Percentiles rank a stretch among this genome's conserved stretches.
These are phyloP conservation scores for Anthrax anthrax DNA, from an alignment of 2,888 invertebrate genomes.

Conservation along the genomic window DNA sequence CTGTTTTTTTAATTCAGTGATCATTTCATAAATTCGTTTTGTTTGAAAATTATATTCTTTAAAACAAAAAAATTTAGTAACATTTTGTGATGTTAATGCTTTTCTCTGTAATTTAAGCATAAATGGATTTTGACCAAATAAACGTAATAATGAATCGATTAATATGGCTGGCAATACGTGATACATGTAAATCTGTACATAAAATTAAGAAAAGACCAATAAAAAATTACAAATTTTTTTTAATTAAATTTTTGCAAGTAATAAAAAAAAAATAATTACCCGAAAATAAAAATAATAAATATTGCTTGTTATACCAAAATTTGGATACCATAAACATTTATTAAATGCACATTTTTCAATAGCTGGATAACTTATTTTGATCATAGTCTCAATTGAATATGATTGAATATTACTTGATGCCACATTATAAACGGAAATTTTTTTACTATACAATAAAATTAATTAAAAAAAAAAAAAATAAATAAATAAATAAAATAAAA, in stretches of 20 bases:
- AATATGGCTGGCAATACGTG: background rate
- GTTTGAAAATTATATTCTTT: background rate
- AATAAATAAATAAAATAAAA: background rate
- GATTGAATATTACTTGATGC: background rate
- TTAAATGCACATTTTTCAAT: background rate
- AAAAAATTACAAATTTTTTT: too few relatives aligned
- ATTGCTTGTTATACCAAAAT: background rate
- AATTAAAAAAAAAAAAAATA: background rate
- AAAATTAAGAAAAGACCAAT: background rate
- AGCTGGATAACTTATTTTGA: background rate
- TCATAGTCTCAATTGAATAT: background rate
- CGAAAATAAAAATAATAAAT: background rate
- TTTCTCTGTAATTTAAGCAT: background rate
- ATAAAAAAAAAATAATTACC: background rate
- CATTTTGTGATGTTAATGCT: background rate
- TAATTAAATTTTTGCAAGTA: too few relatives aligned
- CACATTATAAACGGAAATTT: background rate
- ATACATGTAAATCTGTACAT: conserved; percentile 1
- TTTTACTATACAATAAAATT: background rate
- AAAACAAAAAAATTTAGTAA: background rate
- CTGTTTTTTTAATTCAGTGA: background rate
- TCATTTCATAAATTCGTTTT: background rate
- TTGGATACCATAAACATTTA: background rate
- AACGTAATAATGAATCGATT: background rate
- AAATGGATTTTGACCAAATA: background rate